Percentiles rank a stretch among this genome's conserved stretches.
Conservation (phyloP, 2,888 invertebrate species). For the Epirrhoe tristata region DNA sequence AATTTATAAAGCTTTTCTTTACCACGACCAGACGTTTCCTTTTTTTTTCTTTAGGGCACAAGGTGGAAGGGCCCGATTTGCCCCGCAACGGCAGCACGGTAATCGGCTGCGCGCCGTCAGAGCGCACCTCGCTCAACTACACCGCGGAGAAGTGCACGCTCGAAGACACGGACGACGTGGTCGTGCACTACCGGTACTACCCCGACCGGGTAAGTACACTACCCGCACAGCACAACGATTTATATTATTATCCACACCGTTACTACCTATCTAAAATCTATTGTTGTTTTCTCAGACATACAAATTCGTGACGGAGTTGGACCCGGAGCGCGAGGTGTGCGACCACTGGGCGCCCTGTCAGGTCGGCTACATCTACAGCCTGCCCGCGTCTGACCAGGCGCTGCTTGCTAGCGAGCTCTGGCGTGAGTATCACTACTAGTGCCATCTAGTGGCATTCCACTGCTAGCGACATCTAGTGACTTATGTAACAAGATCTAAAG, state of each 20-base stretch:
- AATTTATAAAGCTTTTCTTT: no score
- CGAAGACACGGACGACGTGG: constrained; percentile 75
- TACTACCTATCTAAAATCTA: background rate
- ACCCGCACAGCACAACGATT: background rate
- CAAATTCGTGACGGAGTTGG: constrained; percentile 75
- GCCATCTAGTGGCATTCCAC: background rate
- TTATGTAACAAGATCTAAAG: no score
- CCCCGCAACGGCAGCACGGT: constrained; percentile 70
- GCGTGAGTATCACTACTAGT: constrained; percentile 58
- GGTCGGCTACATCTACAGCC: constrained; percentile 77
- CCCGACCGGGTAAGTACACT: constrained; percentile 68
- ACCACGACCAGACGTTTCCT: no score
- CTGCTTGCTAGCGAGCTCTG: constrained; percentile 69
- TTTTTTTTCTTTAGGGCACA: constrained; percentile 76
- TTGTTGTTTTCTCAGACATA: constrained; percentile 62
- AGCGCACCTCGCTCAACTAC: constrained; percentile 75
- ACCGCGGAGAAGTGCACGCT: constrained; percentile 69
- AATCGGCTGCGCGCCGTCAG: constrained; percentile 72
- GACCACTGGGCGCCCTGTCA: constrained; percentile 81
- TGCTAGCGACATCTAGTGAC: no score
- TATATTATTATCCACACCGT: background rate
- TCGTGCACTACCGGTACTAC: constrained; percentile 78
- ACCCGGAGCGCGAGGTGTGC: constrained; percentile 76
- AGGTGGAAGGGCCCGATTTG: constrained; percentile 71
- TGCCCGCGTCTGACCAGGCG: constrained; percentile 71